Evolutionary conservation across 2,797 vertebrate species (phyloP), one percentile per base, ranked within the genome.

Genomic region (Poeciliopsis gracilis): DNA sequence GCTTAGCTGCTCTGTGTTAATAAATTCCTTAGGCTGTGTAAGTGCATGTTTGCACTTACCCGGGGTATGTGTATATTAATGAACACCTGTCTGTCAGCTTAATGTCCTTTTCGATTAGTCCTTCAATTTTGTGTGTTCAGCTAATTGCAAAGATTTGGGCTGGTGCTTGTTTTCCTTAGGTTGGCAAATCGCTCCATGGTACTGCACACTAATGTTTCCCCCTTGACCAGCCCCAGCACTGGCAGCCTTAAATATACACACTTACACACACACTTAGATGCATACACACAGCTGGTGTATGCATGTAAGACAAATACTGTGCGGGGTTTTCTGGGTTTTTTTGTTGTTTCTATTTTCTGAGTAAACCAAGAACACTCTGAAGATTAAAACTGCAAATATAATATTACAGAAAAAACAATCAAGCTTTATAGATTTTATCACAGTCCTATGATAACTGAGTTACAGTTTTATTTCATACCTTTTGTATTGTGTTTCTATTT

Each of bases 121-220:
- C 82, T 85, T 78, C 25, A 9, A 86, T 94, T 92, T 82, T 94
- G 94, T 93, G 92, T 92, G 87, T 90, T 94, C 93, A 93, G 94
- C 93, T 94, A 93, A 94, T 93, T 93, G 91, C 80, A 84, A 87
- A 86, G 79, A 79, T 89, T 87, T 73, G 84, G 77, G 84, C 77
- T 71, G 61, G 59, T 80, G 23, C 89, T 88, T 86, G 85, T 91
- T 93, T 93, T 82, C 86, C 87, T 87, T 90, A 91, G 84, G 76
- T 69, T 78, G 86, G 88, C 82, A 90, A 89, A 90, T 91, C 53
- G 36, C 84, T 85, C 73, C 82, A 89, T 90, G 82, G 77, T 46
- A 46, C 76, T 82, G 87, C 86, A 90, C 88, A 82, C 79, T 81
- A 91, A 91, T 91, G 88, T 87, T 88, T 61, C 80, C 79, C 88